phyloP scores from a whole-genome alignment of 2,888 invertebrate genomes.

The Formica aserva region DNA sequence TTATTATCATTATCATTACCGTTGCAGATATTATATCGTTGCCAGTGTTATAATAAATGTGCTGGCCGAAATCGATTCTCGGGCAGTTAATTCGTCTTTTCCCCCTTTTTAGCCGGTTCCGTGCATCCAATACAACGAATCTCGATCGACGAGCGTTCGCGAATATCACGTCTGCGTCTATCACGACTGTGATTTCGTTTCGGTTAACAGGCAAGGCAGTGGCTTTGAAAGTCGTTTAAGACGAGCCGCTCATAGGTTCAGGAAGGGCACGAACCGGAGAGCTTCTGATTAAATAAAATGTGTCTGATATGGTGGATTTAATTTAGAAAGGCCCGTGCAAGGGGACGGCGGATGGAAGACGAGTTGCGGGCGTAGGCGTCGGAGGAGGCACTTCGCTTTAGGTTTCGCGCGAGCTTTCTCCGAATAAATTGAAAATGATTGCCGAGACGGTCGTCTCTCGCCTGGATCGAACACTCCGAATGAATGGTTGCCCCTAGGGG shows the following conservation, averaged over 20 bases:
- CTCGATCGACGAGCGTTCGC: slow-evolving; percentile 63
- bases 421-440: slow-evolving; percentile 83
- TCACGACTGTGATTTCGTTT: slow-evolving; percentile 77
- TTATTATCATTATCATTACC: slow-evolving; percentile 1
- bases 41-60: background rate
- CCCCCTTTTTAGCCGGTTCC: slow-evolving; percentile 36
- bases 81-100: slow-evolving; percentile 63
- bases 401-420: slow-evolving; percentile 72
- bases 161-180: slow-evolving; percentile 73
- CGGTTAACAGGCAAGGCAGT: slow-evolving; percentile 74
- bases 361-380: slow-evolving; percentile 55
- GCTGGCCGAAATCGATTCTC: slow-evolving; percentile 22
- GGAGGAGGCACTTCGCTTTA: slow-evolving; percentile 66
- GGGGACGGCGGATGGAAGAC: slow-evolving; percentile 58
- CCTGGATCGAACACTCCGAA: slow-evolving; percentile 72
- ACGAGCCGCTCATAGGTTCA: slow-evolving; percentile 65
- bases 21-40: background rate
- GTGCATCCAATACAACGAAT: slow-evolving; percentile 64
- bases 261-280: slow-evolving; percentile 52
- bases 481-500: slow-evolving; percentile 71
- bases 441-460: slow-evolving; percentile 71
- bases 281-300: slow-evolving; percentile 84
- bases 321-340: slow-evolving; percentile 78
- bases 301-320: slow-evolving; percentile 84
- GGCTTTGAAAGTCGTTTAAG: slow-evolving; percentile 81